Percentiles rank a stretch among this genome's conserved stretches.
Conservation (phyloP, 2,888 invertebrate genomes). For the Eulithis testata region DNA sequence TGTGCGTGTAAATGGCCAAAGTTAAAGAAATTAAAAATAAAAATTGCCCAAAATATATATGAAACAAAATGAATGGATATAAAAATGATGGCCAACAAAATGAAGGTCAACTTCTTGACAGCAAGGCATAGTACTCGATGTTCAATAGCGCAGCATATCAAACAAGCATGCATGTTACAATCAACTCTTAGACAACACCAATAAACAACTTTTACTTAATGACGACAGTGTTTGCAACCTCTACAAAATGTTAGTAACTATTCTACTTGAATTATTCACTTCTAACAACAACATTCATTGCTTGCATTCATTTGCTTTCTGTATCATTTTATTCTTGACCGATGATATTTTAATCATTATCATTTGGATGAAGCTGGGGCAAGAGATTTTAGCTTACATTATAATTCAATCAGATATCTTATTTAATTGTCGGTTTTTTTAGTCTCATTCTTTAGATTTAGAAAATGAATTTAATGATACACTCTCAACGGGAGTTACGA, state of each 20-base stretch:
- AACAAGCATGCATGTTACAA: conserved; percentile 79
- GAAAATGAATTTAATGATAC: neutral
- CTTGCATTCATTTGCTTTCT: neutral
- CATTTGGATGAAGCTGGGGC: neutral
- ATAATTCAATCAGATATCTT: neutral
- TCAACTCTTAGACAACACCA: conserved; percentile 57
- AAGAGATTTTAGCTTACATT: neutral
- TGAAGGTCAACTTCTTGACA: conserved; percentile 98
- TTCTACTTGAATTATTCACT: conserved; percentile 2
- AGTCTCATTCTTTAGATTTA: neutral
- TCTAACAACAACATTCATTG: conserved; percentile 6
- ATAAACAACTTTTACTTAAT: conserved; percentile 33
- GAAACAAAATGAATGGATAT: conserved; percentile 84
- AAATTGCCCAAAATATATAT: conserved; percentile 81
- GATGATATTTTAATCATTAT: neutral
- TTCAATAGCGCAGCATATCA: conserved; percentile 80
- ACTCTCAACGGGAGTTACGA: neutral
- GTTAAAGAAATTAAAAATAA: conserved; percentile 71
- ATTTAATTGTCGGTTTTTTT: neutral
- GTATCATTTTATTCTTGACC: neutral
- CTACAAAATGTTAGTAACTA: conserved; percentile 29
- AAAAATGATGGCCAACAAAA: conserved; percentile 95
- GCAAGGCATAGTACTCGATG: conserved; percentile 85
- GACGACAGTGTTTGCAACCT: conserved; percentile 26
- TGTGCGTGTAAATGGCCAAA: conserved; percentile 78